A percentile compares a stretch with the other conserved stretches of the same genome.
These are phyloP conservation scores for Gymnothorax javanicus DNA, from an alignment of 2,797 vertebrate genomes.

Conservation along the genomic window DNA sequence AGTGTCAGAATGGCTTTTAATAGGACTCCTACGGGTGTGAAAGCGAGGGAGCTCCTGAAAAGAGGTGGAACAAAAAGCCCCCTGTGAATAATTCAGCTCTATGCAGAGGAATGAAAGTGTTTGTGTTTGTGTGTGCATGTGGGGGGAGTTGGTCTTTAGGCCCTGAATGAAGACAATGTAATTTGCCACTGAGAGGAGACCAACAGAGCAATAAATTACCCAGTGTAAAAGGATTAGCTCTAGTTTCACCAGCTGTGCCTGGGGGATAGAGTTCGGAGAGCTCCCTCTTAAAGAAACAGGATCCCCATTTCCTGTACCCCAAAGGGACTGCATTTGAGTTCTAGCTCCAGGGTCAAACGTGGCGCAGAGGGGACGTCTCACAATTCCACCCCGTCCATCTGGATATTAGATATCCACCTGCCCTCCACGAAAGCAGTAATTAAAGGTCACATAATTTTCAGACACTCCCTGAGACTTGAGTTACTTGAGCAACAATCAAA, in stretches of 20 bases:
- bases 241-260: conserved; percentile 71
- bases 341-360: conserved; percentile 49
- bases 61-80: conserved; percentile 35
- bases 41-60: conserved; percentile 47
- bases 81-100: conserved; percentile 45
- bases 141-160: conserved; percentile 60
- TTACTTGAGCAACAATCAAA: conserved; percentile 46
- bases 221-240: conserved; percentile 80
- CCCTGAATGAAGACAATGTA: conserved; percentile 82
- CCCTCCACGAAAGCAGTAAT: conserved; percentile 44
- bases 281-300: conserved; percentile 72
- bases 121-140: conserved; percentile 28
- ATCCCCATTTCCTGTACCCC: conserved; percentile 46
- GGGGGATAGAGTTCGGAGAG: conserved; percentile 52
- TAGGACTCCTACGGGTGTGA: conserved; percentile 63
- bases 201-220: conserved; percentile 87
- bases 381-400: conserved; percentile 50
- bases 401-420: conserved; percentile 49
- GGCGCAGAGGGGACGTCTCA: conserved; percentile 36
- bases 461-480: conserved; percentile 42
- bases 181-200: conserved; percentile 81
- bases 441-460: conserved; percentile 50
- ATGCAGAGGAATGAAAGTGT: conserved; percentile 46
- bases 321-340: conserved; percentile 39
- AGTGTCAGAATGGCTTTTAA: conserved; percentile 71